phyloP scores from a whole-genome alignment of 1,140 invertebrate species.

The Aporrectodea caliginosa region DNA sequence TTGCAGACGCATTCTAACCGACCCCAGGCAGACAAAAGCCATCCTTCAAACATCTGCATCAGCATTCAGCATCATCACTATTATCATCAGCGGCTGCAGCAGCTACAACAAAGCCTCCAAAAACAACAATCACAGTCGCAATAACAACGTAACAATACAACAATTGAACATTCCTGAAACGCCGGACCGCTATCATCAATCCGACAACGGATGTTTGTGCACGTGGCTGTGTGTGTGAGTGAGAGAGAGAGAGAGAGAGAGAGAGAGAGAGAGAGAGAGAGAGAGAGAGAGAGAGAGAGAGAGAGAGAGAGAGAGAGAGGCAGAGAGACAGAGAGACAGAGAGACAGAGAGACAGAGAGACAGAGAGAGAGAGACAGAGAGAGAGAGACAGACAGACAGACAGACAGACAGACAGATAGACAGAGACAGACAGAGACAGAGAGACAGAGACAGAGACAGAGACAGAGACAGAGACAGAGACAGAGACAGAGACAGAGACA shows the following conservation, averaged over 20 bases:
- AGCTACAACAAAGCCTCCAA: too few species aligned
- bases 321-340: slow-evolving; percentile 20
- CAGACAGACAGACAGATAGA: background rate
- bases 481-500: background rate
- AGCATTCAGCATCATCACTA: too few species aligned
- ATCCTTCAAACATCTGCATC: too few species aligned
- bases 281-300: slow-evolving; percentile 23
- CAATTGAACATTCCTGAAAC: too few species aligned
- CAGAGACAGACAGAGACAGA: background rate
- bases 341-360: slow-evolving; percentile 4
- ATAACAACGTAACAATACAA: too few species aligned
- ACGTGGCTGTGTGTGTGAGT: slow-evolving; percentile 21
- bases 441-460: background rate
- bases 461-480: background rate
- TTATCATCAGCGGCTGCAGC: too few species aligned
- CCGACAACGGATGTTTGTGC: background rate
- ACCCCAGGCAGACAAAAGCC: too few species aligned
- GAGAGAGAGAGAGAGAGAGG: slow-evolving; percentile 22
- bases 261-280: slow-evolving; percentile 29
- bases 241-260: slow-evolving; percentile 29
- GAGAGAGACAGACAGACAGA: background rate
- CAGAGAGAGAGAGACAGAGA: background rate
- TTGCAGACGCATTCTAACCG: too few species aligned
- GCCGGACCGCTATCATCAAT: too few species aligned
- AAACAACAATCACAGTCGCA: too few species aligned